A percentile compares a stretch with the other conserved stretches of the same genome.
These are phyloP conservation scores for Gryllus bimaculatus DNA, from an alignment of 1,140 invertebrate genomes.

Conservation along the genomic window DNA sequence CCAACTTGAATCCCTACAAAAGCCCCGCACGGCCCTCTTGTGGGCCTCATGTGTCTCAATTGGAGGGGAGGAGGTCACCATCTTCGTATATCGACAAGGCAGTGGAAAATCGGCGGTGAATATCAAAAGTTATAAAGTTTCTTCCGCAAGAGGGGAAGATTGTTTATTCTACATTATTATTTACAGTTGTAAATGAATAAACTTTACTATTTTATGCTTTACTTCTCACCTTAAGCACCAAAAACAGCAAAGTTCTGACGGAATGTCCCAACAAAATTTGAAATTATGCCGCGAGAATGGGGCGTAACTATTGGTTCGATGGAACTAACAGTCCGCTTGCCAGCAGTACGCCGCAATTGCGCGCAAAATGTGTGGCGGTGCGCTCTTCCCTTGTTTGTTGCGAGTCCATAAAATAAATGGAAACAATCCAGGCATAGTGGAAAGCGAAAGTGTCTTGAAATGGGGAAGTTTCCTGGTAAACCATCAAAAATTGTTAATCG, in stretches of 20 bases:
- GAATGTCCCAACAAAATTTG: neutral
- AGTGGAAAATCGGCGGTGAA: too few relatives aligned
- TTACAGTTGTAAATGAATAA: too few relatives aligned
- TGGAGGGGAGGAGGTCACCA: too few relatives aligned
- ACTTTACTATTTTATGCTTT: too few relatives aligned
- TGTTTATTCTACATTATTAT: too few relatives aligned
- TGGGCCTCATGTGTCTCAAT: too few relatives aligned
- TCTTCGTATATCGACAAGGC: too few relatives aligned
- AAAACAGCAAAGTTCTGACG: neutral
- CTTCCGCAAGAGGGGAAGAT: too few relatives aligned
- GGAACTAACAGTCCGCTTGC: slow-evolving; percentile 8
- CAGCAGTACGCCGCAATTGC: slow-evolving; percentile 16
- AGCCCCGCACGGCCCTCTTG: too few relatives aligned
- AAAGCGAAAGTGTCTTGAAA: slow-evolving; percentile 30
- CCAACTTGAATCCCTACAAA: too few relatives aligned
- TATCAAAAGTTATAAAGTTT: too few relatives aligned
- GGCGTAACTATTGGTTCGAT: slow-evolving; percentile 10
- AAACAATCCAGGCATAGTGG: slow-evolving; percentile 16
- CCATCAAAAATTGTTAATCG: slow-evolving; percentile 72
- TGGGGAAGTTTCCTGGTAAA: slow-evolving; percentile 70
- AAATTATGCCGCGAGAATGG: slow-evolving; percentile 14
- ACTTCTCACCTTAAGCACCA: neutral
- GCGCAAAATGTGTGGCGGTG: slow-evolving; percentile 12
- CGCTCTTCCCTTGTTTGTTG: slow-evolving; percentile 15
- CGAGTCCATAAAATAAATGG: slow-evolving; percentile 15